Evolutionary conservation across 1,140 invertebrate species (phyloP).

Genomic region (Magallana ariakensis): DNA sequence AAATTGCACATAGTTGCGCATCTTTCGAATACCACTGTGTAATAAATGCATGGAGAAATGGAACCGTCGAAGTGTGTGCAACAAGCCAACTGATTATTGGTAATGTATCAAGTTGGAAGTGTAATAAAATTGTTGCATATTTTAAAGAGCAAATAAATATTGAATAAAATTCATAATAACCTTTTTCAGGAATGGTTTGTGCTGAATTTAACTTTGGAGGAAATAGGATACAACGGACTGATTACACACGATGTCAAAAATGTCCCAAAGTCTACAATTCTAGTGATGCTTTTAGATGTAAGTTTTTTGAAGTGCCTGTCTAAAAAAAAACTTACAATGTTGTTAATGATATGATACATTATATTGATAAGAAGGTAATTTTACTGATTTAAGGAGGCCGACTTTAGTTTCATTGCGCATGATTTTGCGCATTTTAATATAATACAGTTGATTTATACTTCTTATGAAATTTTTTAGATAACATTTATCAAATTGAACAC

Average conservation of each 20-base stretch:
- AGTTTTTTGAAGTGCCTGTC: not conserved
- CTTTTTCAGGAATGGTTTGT: not conserved
- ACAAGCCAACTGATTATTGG: not conserved
- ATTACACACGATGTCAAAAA: not conserved
- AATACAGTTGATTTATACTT: no score
- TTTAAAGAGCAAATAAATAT: not conserved
- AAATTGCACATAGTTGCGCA: not conserved
- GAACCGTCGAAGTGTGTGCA: not conserved
- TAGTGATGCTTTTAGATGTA: not conserved
- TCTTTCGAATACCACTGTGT: slow-evolving; percentile 5
- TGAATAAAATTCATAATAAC: not conserved
- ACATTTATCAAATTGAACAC: no score
- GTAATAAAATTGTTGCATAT: no score
- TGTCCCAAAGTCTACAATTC: not conserved
- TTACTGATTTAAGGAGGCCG: no score
- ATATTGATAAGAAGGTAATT: no score
- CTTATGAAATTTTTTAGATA: no score
- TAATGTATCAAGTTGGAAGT: not conserved
- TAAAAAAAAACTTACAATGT: no score
- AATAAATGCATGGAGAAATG: not conserved
- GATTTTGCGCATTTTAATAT: no score
- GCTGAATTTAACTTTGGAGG: not conserved
- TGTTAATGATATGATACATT: no score
- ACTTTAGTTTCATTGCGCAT: no score
- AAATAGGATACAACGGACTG: not conserved